Evolutionary conservation across 2,113 vertebrate species (phyloP), one percentile per base, ranked within the genome.

Genomic region (Phocoena phocoena): DNA sequence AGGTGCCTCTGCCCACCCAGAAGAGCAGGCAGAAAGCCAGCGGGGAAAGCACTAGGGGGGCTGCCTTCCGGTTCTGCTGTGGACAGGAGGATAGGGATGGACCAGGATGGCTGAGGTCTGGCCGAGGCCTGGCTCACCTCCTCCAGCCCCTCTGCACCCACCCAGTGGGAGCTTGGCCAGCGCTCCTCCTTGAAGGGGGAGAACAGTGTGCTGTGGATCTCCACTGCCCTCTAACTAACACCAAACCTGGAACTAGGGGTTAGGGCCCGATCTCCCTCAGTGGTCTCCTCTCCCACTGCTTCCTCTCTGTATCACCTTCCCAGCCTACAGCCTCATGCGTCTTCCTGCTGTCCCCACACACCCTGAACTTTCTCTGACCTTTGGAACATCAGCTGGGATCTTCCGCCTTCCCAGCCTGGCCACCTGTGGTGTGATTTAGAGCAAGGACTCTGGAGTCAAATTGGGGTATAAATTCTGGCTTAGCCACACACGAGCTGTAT

Each of bases 301-400:
- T 1, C 53, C n/a, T 62, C 55, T 23, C 14, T 31, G 47, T 23
- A 18, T 31, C 11, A 9, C 41, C 50, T 76, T 90, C 86, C 74
- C 28, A 25, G 9, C 7, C 90, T n/a, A 6, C 5, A 31, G 91
- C 20, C 86, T 26, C 71, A 21, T 41, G 63, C 44, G 3, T 36
- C 62, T 83, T 41, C 47, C 63, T 71, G 33, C 90, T n/a, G 47
- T 90, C 65, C 53, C 47, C 50, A 20, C 4, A 53, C 23, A 71
- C 41, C 73, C 47, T 87, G 65, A 70, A 15, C 93, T 85, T 67
- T n/a, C 79, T 83, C 79, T 95, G 79, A 90, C 83, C 44, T 96
- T 68, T 73, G 74, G 33, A 60, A 25, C 63, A 21, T 80, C 68
- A 31, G 25, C 55, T 26, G 63, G 82, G 84, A 67, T 63, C 76